Evolutionary conservation across 2,113 vertebrate genomes (phyloP), one percentile per base, ranked within the genome.

Genomic region (Pluvianellus socialis): DNA sequence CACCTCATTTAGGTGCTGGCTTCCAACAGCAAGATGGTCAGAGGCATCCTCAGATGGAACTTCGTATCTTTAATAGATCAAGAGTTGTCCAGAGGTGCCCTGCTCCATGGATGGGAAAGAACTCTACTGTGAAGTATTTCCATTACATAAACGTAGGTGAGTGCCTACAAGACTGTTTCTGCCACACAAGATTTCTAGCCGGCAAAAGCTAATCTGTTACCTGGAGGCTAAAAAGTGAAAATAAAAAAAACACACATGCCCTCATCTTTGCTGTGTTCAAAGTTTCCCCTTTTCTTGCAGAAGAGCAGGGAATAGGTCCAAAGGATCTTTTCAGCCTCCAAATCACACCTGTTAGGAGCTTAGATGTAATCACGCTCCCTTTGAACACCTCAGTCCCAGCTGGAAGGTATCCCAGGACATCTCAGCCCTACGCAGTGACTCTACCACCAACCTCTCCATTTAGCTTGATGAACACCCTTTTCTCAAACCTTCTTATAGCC

Each of bases 341-440:
- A 20, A 81, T 12, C 23, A 56, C 38, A 75, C 1, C 28, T 42
- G 6, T 3, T 53, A 8, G 22, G 6, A 38, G 17, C 55, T 13
- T 7, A 0, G 8, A 12, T 0, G 1, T 7, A 38, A 38, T 9
- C 6, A 8, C 9, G 30, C 12, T 62, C 20, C 18, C 55, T 74
- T 24, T 61, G 22, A 87, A 35, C 10, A 26, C 11, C 28, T 33
- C 33, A 28, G 10, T 27, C 45, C 30, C 7, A 30, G 6, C 1
- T n/a, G 28, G 24, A 56, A 80, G 14, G 12, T n/a, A 49, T 77
- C 9, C 10, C 63, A 87, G 27, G 10, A 32, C 42, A 87, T 24
- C 49, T 33, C 76, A 84, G 8, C 45, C 65, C 26, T 30, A 30
- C 8, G 9, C 8, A 22, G 1, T 2, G 38, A 50, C 14, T 35